Percentiles rank a stretch among this genome's conserved stretches.
Evolutionary conservation across 2,888 invertebrate species (phyloP).

Genomic region (Ethmia dodecea): DNA sequence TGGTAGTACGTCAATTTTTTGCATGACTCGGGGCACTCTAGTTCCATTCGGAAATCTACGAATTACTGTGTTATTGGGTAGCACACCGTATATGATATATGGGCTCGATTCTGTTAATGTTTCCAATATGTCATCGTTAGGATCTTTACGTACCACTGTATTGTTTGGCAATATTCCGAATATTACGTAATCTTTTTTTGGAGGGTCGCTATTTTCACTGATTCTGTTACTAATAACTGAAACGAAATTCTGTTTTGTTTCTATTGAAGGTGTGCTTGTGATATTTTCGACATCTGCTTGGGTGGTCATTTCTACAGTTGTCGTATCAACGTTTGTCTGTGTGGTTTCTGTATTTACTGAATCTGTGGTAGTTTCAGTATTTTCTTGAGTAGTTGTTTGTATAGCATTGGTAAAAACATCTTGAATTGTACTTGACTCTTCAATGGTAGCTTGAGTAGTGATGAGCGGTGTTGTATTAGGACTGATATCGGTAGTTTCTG

Average conservation of each 20-base stretch:
- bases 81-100: constrained; percentile 85
- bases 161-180: constrained; percentile 88
- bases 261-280: constrained; percentile 25
- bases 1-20: constrained; percentile 78
- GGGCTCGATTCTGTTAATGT: constrained; percentile 83
- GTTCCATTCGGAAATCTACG: constrained; percentile 90
- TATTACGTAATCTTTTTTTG: constrained; percentile 83
- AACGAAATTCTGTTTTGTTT: constrained; percentile 29
- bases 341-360: constrained; percentile 32
- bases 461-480: constrained; percentile 19
- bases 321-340: constrained; percentile 22
- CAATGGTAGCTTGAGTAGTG: constrained; percentile 24
- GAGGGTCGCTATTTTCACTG: constrained; percentile 42
- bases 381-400: constrained; percentile 27
- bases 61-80: constrained; percentile 87
- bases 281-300: constrained; percentile 16
- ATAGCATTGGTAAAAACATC: not conserved
- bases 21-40: constrained; percentile 82
- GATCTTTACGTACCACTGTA: constrained; percentile 86
- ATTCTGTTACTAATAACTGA: constrained; percentile 33
- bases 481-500: constrained; percentile 10
- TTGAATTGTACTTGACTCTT: constrained; percentile 15
- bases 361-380: constrained; percentile 29
- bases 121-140: constrained; percentile 81
- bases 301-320: constrained; percentile 11